Conservation (phyloP, 64 coral and sea anemone species). For the Montipora cactus region DNA sequence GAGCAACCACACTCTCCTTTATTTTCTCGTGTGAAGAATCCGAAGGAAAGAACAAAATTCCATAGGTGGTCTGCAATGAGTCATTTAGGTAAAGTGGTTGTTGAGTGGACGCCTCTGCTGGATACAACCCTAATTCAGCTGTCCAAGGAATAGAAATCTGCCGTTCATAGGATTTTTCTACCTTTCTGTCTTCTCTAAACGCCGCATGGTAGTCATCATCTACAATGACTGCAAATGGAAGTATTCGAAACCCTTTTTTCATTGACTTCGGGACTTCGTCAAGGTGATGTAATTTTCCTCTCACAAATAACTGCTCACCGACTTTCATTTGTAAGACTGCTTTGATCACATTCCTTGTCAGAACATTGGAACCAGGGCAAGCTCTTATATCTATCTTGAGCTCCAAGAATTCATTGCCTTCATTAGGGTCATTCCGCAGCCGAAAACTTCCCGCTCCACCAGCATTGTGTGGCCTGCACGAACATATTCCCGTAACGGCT, state of each 20-base stretch:
- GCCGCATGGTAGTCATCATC: conserved; percentile 73
- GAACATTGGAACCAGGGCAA: conserved; percentile 4
- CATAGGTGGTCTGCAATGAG: conserved; percentile 32
- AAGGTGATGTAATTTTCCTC: conserved; percentile 50
- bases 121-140: conserved; percentile 55
- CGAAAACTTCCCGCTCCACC: conserved; percentile 47
- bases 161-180: conserved; percentile 32
- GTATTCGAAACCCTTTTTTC: conserved; percentile 44
- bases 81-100: conserved; percentile 65
- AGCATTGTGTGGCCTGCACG: conserved; percentile 44
- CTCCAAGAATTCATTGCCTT: conserved; percentile 24
- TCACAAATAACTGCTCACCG: conserved; percentile 39
- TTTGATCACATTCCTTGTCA: conserved; percentile 43
- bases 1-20: conserved; percentile 66
- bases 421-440: conserved; percentile 43
- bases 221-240: conserved; percentile 67
- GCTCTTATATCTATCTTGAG: conserved; percentile 57
- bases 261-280: conserved; percentile 15
- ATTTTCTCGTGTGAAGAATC: conserved; percentile 6
- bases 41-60: conserved; percentile 59
- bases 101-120: conserved; percentile 64
- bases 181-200: conserved; percentile 60
- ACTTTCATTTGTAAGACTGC: conserved; percentile 62
- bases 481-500: conserved; percentile 54
- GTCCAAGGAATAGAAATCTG: conserved; percentile 74